phyloP scores from a whole-genome alignment of 2,113 vertebrate genomes.

The Fulmarus glacialis region DNA sequence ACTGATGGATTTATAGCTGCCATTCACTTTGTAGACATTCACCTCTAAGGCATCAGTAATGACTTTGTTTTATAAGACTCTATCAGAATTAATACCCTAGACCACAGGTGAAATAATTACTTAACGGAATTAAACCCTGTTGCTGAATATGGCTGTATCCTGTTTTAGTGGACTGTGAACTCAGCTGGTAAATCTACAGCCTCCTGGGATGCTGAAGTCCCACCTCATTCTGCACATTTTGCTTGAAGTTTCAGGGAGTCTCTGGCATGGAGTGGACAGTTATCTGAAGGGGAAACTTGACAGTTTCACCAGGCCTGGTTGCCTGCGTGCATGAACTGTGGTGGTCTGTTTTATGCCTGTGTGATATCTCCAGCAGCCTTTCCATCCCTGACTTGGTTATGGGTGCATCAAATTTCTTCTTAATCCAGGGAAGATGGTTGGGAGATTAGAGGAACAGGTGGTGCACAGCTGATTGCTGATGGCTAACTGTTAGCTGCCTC shows the following conservation, averaged over 20 bases:
- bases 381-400: background rate
- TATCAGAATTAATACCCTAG: slow-evolving; percentile 17
- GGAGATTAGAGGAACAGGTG: slow-evolving; percentile 17
- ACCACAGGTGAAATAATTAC: slow-evolving; percentile 34
- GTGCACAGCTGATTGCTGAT: slow-evolving; percentile 38
- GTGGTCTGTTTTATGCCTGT: background rate
- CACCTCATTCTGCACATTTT: background rate
- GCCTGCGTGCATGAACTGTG: background rate
- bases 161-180: background rate
- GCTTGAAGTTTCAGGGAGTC: background rate
- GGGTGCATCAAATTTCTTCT: background rate
- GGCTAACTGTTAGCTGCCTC: background rate
- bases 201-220: background rate
- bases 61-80: slow-evolving; percentile 32
- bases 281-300: background rate
- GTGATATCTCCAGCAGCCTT: background rate
- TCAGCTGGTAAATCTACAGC: background rate
- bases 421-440: background rate
- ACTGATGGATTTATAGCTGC: slow-evolving; percentile 41
- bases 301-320: background rate
- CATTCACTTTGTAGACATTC: background rate
- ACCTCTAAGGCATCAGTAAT: background rate
- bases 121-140: background rate
- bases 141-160: background rate
- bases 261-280: background rate